phyloP scores from a whole-genome alignment of 2,113 vertebrate genomes.

The Neogobius melanostomus region DNA sequence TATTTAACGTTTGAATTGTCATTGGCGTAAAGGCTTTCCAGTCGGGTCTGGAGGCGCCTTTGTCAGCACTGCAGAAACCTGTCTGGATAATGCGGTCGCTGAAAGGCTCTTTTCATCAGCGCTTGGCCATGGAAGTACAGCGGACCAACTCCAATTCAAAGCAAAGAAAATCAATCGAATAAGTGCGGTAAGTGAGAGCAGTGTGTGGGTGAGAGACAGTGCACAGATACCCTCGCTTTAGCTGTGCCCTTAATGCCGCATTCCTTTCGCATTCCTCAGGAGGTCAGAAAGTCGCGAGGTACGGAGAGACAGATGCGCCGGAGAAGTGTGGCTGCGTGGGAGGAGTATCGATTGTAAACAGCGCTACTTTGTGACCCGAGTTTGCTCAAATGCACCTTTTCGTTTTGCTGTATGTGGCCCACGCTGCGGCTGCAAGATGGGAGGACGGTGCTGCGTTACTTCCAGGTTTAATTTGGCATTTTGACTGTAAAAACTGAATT shows the following conservation, averaged over 20 bases:
- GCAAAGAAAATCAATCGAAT: conserved; percentile 62
- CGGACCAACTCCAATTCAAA: conserved; percentile 59
- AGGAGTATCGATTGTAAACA: conserved; percentile 1
- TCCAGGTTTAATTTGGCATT: no score
- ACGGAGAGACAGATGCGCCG: conserved; percentile 6
- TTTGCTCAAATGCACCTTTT: background rate
- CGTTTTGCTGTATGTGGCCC: background rate
- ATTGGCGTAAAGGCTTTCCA: conserved; percentile 37
- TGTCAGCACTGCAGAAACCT: conserved; percentile 43
- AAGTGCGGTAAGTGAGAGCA: conserved; percentile 24
- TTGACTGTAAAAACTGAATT: no score
- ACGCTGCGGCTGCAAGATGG: background rate
- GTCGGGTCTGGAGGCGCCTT: conserved; percentile 41
- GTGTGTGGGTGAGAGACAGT: conserved; percentile 26
- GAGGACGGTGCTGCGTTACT: background rate
- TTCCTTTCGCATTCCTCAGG: conserved; percentile 48
- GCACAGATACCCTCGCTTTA: conserved; percentile 13
- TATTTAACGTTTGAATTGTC: conserved; percentile 24
- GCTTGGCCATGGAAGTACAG: conserved; percentile 54
- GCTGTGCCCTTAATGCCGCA: conserved; percentile 33
- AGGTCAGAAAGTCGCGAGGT: conserved; percentile 43
- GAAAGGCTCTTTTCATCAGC: conserved; percentile 60
- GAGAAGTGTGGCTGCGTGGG: background rate
- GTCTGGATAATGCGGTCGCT: conserved; percentile 53
- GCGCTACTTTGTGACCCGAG: background rate